A percentile compares a stretch with the other conserved stretches of the same genome.
Evolutionary conservation across 2,888 invertebrate species (phyloP).

Genomic region (Athalia cordata): DNA sequence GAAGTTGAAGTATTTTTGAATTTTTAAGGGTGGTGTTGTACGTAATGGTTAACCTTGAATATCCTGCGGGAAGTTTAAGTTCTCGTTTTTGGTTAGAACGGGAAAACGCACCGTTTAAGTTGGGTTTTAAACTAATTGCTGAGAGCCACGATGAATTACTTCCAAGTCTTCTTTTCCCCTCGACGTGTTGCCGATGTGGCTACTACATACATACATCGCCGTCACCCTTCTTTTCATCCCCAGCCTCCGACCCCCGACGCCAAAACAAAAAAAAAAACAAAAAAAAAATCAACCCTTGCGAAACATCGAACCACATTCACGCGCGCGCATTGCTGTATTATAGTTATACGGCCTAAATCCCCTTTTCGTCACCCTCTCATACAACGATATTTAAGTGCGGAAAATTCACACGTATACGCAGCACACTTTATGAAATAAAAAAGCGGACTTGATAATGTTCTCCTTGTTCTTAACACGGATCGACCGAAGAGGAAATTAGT

Average conservation of each 20-base stretch:
- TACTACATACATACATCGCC: slow-evolving; percentile 36
- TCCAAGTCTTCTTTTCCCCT: slow-evolving; percentile 40
- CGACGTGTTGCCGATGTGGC: neutral
- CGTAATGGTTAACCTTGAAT: too few species aligned
- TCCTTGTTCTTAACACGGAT: too few species aligned
- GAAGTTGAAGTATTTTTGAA: neutral
- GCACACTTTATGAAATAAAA: too few species aligned
- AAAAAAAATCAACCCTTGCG: too few species aligned
- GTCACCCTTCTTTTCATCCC: slow-evolving; percentile 29
- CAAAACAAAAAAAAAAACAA: too few species aligned
- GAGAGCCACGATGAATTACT: slow-evolving; percentile 44
- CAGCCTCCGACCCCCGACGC: slow-evolving; percentile 22
- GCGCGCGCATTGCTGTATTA: slow-evolving; percentile 32
- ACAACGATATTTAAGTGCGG: neutral
- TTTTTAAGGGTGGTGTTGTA: too few species aligned
- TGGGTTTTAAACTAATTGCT: slow-evolving; percentile 45
- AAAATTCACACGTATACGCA: neutral
- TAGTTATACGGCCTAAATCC: slow-evolving; percentile 41
- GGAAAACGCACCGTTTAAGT: slow-evolving; percentile 38
- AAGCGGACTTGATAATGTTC: too few species aligned
- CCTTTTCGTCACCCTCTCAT: slow-evolving; percentile 43
- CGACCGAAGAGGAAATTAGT: too few species aligned
- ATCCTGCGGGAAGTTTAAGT: neutral
- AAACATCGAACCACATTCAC: slow-evolving; percentile 3
- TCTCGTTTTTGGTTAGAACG: slow-evolving; percentile 13